These are phyloP conservation scores for Spheniscus mendiculus DNA, from an alignment of 2,113 vertebrate genomes.

Conservation along the genomic window DNA sequence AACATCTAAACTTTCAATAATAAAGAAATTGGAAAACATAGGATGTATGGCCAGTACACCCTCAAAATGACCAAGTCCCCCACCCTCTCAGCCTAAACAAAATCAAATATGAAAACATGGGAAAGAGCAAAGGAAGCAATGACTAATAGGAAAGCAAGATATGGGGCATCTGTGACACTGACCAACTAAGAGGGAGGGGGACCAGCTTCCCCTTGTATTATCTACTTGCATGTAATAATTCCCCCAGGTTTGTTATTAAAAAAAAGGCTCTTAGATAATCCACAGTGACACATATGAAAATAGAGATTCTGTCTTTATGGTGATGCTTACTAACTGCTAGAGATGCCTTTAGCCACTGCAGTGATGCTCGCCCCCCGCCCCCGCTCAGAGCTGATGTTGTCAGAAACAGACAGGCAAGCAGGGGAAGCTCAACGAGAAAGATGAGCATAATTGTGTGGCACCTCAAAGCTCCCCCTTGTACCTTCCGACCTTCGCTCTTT, in stretches of 20 bases:
- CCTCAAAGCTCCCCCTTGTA: background rate
- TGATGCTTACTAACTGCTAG: background rate
- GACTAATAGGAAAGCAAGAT: background rate
- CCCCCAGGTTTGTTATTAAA: background rate
- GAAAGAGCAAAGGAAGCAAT: background rate
- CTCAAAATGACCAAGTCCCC: background rate
- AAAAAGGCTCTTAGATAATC: background rate
- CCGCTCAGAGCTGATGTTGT: background rate
- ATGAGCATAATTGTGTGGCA: background rate
- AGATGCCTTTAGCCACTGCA: background rate
- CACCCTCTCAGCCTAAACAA: background rate
- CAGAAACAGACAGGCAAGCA: background rate
- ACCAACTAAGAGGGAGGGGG: background rate
- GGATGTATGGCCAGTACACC: background rate
- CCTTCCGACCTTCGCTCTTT: conserved; percentile 26
- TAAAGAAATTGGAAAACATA: background rate
- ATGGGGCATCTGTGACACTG: background rate
- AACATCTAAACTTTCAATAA: background rate
- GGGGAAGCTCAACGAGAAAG: background rate
- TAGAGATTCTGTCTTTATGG: background rate
- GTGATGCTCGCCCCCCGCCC: background rate
- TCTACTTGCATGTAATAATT: background rate
- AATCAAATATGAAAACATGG: background rate
- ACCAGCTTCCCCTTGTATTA: background rate
- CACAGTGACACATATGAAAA: fast-evolving